Conservation (phyloP, 1,140 invertebrate genomes). For the Drosophila lini region DNA sequence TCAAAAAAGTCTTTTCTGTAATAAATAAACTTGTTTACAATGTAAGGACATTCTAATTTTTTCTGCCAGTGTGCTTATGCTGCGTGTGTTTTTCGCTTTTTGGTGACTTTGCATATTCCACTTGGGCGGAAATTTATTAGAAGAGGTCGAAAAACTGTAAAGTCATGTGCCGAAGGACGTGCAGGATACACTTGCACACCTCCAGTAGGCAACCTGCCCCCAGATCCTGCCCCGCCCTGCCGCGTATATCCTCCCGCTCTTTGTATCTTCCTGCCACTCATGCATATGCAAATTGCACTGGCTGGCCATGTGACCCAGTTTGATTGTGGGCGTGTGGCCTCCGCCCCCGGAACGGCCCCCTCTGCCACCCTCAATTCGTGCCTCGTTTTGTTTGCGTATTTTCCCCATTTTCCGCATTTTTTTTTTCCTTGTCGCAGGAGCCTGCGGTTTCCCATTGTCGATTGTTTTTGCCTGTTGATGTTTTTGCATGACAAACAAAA, state of each 20-base stretch:
- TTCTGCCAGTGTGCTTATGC: constrained; percentile 10
- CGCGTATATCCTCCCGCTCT: constrained; percentile 16
- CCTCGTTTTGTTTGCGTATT: constrained; percentile 55
- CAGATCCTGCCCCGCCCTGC: not conserved
- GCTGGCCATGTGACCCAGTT: constrained; percentile 71
- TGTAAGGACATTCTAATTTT: not conserved
- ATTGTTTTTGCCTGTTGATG: constrained; percentile 66
- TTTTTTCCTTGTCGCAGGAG: constrained; percentile 4
- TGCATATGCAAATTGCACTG: constrained; percentile 79
- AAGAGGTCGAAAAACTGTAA: constrained; percentile 72
- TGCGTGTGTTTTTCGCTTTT: constrained; percentile 46
- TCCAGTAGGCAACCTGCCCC: constrained; percentile 18
- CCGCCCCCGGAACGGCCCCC: not conserved
- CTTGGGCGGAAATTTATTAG: constrained; percentile 69
- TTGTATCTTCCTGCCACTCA: constrained; percentile 53
- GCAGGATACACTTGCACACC: constrained; percentile 52
- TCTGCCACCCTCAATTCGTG: constrained; percentile 35
- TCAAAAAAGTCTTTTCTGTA: not conserved
- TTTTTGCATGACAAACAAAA: constrained; percentile 80
- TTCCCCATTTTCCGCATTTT: constrained; percentile 45
- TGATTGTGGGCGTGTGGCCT: constrained; percentile 68
- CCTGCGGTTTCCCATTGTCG: constrained; percentile 47
- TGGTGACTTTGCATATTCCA: constrained; percentile 74
- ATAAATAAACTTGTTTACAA: too few species aligned
- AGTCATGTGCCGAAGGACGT: constrained; percentile 58